Evolutionary conservation across 2,113 vertebrate genomes (phyloP).

Genomic region (Zapornia atra): DNA sequence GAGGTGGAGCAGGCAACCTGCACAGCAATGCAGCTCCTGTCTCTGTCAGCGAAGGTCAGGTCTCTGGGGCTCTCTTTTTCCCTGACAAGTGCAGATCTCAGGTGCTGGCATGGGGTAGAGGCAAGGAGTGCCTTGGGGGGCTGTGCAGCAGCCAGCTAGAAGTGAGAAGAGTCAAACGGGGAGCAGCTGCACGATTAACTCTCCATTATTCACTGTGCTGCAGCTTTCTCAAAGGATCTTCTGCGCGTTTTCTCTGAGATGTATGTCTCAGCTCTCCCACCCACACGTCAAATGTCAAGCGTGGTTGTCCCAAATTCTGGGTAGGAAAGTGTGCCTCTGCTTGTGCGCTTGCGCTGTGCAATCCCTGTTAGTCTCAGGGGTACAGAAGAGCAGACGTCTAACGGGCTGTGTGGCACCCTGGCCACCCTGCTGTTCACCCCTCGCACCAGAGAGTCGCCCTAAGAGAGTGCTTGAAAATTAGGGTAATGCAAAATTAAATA

Average conservation of each 20-base stretch:
- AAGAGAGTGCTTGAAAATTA: neutral
- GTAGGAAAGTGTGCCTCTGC: neutral
- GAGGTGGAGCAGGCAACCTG: neutral
- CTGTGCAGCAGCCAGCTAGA: neutral
- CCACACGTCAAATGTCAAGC: rapidly evolving
- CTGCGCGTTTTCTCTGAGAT: neutral
- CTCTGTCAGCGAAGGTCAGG: rapidly evolving
- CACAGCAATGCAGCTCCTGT: neutral
- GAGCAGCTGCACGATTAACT: neutral
- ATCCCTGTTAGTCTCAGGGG: neutral
- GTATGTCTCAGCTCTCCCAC: neutral
- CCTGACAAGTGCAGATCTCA: neutral
- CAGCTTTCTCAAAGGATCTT: neutral
- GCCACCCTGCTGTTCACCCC: neutral
- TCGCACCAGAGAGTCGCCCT: rapidly evolving
- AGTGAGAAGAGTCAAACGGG: neutral
- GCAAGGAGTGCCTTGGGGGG: neutral
- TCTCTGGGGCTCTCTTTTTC: neutral
- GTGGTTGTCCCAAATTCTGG: neutral
- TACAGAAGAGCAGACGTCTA: neutral
- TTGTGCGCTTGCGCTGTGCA: rapidly evolving
- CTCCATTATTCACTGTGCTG: neutral
- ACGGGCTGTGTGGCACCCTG: neutral
- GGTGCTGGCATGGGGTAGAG: neutral
- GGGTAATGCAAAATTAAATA: neutral